These are phyloP conservation scores for Salvelinus sp. DNA, from an alignment of 2,113 vertebrate genomes.

Conservation along the genomic window DNA sequence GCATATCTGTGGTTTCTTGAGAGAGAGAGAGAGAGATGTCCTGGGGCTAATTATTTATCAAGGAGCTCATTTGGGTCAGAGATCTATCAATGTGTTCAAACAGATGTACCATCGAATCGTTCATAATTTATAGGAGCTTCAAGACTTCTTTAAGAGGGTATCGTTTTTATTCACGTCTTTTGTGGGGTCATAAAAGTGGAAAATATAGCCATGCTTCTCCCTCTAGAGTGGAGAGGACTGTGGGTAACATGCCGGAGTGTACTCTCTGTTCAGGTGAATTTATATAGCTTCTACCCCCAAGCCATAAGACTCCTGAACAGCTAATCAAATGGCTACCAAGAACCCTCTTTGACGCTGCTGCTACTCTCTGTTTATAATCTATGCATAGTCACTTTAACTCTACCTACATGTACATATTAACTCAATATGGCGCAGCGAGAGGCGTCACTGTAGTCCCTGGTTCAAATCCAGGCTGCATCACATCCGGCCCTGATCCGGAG, in stretches of 20 bases:
- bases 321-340: too few relatives aligned
- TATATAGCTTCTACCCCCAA: background rate
- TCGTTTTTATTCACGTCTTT: constrained; percentile 20
- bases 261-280: background rate
- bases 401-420: too few relatives aligned
- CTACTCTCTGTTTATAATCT: too few relatives aligned
- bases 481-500: too few relatives aligned
- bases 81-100: constrained; percentile 17
- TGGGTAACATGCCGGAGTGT: too few relatives aligned
- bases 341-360: too few relatives aligned
- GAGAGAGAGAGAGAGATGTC: background rate
- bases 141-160: constrained; percentile 11
- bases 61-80: constrained; percentile 13
- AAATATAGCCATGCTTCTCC: background rate
- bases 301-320: too few relatives aligned
- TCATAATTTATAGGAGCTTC: constrained; percentile 1
- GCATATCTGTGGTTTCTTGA: background rate
- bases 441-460: too few relatives aligned
- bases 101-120: constrained; percentile 8
- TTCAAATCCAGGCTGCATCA: too few relatives aligned
- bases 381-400: too few relatives aligned
- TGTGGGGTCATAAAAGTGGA: constrained; percentile 15
- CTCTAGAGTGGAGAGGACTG: background rate
- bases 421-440: too few relatives aligned
- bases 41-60: constrained; percentile 31